A percentile compares a stretch with the other conserved stretches of the same genome.
These are phyloP conservation scores for Ceratosolen fusciceps DNA, from an alignment of 1,140 invertebrate genomes.

Conservation along the genomic window DNA sequence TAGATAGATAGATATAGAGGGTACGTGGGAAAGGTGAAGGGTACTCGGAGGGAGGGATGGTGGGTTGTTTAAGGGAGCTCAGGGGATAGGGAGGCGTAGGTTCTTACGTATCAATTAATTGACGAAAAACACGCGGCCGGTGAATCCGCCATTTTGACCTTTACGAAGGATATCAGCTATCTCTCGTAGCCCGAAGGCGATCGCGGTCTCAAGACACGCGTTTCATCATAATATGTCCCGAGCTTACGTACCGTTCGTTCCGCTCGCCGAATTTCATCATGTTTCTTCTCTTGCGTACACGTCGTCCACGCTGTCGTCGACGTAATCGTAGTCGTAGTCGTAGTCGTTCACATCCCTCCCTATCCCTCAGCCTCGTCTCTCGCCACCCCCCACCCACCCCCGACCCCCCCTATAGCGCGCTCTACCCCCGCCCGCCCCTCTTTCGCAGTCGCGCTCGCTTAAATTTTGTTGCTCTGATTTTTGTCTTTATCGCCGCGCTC, in stretches of 20 bases:
- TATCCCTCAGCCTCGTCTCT: neutral
- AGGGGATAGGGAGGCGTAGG: neutral
- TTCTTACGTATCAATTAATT: constrained; percentile 17
- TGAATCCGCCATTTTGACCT: constrained; percentile 67
- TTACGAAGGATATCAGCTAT: constrained; percentile 67
- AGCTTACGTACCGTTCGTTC: constrained; percentile 48
- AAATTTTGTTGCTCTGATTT: constrained; percentile 29
- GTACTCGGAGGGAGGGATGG: no score
- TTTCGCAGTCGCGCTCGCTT: no score
- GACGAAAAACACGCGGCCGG: constrained; percentile 8
- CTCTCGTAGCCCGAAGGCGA: constrained; percentile 34
- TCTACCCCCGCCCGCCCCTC: neutral
- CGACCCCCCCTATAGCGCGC: neutral
- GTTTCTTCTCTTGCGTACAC: constrained; percentile 18
- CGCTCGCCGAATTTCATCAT: constrained; percentile 46
- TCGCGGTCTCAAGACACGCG: neutral
- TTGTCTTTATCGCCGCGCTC: neutral
- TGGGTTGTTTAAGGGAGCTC: no score
- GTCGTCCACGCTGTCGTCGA: no score
- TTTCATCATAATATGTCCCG: constrained; percentile 24
- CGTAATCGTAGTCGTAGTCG: neutral
- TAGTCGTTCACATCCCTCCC: neutral
- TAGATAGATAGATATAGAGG: neutral
- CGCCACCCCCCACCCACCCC: neutral
- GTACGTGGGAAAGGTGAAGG: neutral